Percentiles rank a stretch among this genome's conserved stretches.
phyloP scores from a whole-genome alignment of 2,113 vertebrate genomes.

The Otocyon megalotis region DNA sequence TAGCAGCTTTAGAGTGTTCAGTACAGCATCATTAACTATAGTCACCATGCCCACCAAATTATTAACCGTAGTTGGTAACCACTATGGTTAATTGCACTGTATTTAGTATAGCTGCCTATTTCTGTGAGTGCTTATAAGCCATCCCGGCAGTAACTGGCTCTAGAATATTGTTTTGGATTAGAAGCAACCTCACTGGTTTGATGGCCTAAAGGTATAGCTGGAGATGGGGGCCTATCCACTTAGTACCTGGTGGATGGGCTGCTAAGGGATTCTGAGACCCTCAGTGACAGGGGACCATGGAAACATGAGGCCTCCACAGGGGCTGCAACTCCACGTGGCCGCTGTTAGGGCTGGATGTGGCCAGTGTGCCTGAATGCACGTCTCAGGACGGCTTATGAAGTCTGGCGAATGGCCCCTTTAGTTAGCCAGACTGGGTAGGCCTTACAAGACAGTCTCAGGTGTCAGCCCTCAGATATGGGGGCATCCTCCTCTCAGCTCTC shows the following conservation, averaged over 20 bases:
- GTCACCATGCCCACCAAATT: neutral
- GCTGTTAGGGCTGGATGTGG: neutral
- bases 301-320: neutral
- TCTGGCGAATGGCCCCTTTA: neutral
- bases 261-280: neutral
- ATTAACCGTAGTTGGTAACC: neutral
- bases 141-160: neutral
- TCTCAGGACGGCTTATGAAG: neutral
- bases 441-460: neutral
- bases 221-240: neutral
- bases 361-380: no score
- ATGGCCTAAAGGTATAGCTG: neutral
- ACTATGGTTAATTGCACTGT: neutral
- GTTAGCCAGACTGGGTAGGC: rapidly evolving
- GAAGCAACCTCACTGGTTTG: neutral
- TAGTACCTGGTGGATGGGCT: rapidly evolving
- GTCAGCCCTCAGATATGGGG: neutral
- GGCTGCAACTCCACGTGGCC: neutral
- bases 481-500: neutral
- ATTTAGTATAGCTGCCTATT: neutral
- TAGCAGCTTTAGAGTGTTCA: neutral
- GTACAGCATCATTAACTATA: neutral
- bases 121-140: neutral
- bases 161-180: neutral
- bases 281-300: neutral